Evolutionary conservation across 2,888 invertebrate species (phyloP).

Genomic region (Theristus sp.): DNA sequence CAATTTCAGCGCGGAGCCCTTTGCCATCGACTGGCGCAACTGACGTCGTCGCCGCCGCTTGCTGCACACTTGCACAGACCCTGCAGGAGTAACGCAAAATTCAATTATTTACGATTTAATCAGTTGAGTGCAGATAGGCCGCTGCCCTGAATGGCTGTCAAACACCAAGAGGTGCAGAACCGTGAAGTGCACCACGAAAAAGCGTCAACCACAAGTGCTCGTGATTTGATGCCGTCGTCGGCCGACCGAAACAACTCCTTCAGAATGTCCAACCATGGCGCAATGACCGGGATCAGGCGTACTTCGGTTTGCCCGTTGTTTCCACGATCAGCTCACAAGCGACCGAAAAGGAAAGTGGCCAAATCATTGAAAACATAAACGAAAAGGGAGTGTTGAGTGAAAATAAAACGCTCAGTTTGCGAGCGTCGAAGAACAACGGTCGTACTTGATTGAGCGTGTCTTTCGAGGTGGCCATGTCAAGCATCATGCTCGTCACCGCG

Average conservation of each 20-base stretch:
- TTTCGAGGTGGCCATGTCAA: constrained; percentile 82
- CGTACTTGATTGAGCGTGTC: constrained; percentile 52
- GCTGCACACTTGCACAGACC: constrained; percentile 83
- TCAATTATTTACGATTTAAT: too few species aligned
- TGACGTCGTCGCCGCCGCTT: constrained; percentile 81
- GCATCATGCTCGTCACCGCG: constrained; percentile 81
- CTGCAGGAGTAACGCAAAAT: too few species aligned
- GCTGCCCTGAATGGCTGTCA: too few species aligned
- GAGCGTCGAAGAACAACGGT: background rate
- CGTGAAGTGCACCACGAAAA: too few species aligned
- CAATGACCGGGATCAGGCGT: constrained; percentile 53
- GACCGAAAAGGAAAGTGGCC: constrained; percentile 47
- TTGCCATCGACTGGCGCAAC: constrained; percentile 81
- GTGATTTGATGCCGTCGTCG: constrained; percentile 61
- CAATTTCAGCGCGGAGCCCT: constrained; percentile 73
- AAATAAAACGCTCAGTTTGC: background rate
- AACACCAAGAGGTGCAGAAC: too few species aligned
- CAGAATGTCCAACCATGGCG: constrained; percentile 72
- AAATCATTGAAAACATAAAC: background rate
- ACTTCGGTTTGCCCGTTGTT: constrained; percentile 88
- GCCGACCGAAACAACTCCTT: constrained; percentile 74
- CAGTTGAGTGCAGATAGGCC: too few species aligned
- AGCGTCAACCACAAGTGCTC: constrained; percentile 43
- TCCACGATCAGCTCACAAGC: constrained; percentile 92
- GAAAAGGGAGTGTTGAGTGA: background rate